A percentile compares a stretch with the other conserved stretches of the same genome.
Evolutionary conservation across 2,113 vertebrate genomes (phyloP).

Genomic region (Campylomormyrus tamandua): DNA sequence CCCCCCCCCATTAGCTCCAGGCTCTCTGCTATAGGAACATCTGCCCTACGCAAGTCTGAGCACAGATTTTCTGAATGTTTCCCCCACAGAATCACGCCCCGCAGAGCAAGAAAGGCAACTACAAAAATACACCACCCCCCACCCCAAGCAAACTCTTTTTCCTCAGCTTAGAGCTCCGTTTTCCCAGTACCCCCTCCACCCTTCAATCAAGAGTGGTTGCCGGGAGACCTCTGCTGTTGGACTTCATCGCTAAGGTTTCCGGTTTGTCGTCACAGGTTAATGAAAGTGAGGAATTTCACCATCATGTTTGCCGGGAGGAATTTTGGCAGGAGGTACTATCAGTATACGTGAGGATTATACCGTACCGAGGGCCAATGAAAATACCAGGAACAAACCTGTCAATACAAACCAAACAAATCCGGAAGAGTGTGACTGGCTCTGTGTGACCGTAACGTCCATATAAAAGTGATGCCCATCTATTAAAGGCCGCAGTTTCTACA

Average conservation of each 20-base stretch:
- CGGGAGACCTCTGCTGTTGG: slow-evolving; percentile 34
- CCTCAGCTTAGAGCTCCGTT: background rate
- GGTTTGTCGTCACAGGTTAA: background rate
- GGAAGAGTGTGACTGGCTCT: background rate
- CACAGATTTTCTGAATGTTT: slow-evolving; percentile 6
- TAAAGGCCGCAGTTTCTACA: background rate
- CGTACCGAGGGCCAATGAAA: background rate
- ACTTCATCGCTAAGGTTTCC: background rate
- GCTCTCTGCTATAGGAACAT: slow-evolving; percentile 7
- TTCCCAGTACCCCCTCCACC: background rate
- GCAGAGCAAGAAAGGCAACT: background rate
- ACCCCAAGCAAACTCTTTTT: slow-evolving; percentile 1
- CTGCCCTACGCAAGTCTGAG: slow-evolving; percentile 31
- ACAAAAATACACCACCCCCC: background rate
- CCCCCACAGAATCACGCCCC: slow-evolving; percentile 12
- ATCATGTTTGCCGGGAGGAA: background rate
- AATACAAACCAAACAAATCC: background rate
- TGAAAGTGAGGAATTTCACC: background rate
- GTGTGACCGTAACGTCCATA: background rate
- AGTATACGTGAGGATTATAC: background rate
- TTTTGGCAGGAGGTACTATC: background rate
- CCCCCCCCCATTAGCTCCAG: background rate
- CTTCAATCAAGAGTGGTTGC: background rate
- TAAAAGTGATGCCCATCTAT: background rate
- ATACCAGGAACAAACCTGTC: background rate